Evolutionary conservation across 2,888 invertebrate species (phyloP).

Genomic region (Punctoribates punctum): DNA sequence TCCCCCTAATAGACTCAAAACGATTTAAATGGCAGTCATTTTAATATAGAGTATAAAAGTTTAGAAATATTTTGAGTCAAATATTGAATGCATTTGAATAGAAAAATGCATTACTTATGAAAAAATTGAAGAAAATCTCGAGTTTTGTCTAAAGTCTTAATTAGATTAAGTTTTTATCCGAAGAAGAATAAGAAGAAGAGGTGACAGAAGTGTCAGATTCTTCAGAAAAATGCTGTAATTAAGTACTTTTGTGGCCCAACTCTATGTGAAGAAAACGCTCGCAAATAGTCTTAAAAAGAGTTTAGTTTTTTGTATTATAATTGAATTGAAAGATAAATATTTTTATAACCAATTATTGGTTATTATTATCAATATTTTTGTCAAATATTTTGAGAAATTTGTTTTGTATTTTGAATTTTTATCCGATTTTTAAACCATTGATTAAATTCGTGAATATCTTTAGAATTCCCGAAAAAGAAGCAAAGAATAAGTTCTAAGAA

Average conservation of each 20-base stretch:
- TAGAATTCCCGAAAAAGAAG: background rate
- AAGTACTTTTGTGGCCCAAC: conserved; percentile 28
- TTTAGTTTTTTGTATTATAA: background rate
- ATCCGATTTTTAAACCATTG: background rate
- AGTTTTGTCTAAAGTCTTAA: too few relatives aligned
- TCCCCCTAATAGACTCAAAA: too few relatives aligned
- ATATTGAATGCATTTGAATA: too few relatives aligned
- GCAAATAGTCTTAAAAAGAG: background rate
- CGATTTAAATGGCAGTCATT: too few relatives aligned
- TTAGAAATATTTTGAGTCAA: too few relatives aligned
- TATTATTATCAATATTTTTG: background rate
- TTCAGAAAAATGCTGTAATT: background rate
- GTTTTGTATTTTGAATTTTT: background rate
- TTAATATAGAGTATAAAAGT: too few relatives aligned
- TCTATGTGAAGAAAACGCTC: background rate
- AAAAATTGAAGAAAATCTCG: too few relatives aligned
- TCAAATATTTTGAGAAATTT: background rate
- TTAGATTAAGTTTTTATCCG: too few relatives aligned
- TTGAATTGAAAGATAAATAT: background rate
- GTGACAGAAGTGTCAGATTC: too few relatives aligned
- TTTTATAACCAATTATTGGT: conserved; percentile 34
- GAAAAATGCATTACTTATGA: too few relatives aligned
- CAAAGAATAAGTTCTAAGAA: conserved; percentile 30
- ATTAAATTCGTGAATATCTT: conserved; percentile 25
- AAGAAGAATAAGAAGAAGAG: too few relatives aligned